Evolutionary conservation across 2,797 vertebrate genomes (phyloP), one percentile per base, ranked within the genome.

Genomic region (Pelochelys cantorii): DNA sequence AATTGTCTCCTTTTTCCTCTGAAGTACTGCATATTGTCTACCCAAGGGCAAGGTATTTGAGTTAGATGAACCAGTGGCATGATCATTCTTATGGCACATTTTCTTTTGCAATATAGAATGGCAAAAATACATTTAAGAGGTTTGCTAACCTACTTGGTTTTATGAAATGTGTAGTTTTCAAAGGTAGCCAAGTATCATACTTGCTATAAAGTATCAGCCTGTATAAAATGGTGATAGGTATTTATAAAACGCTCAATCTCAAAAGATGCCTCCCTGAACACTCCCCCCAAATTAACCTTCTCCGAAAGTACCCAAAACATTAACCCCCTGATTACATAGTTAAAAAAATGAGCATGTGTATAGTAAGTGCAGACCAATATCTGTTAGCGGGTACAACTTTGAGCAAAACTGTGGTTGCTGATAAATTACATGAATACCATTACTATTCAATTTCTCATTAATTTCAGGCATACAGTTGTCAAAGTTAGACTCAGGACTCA

Each of bases 1-100:
- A 93, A 86, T 87, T 68, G n/a, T 34, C 92, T 84, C 83, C 74
- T 37, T 71, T 94, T 94, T 88, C 80, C 89, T 94, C 78, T 85
- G 84, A 93, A 91, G 74, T 77, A 20, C 89, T 88, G 68, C 88
- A 81, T 80, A 92, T 92, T 93, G 86, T 74, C 25, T 92, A 83
- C 87, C 95, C 91, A 62, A 68, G 60, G 91, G 90, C 95, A 86
- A 65, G 71, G 37, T 42, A 71, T 23, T 95, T 92, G 42, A 68
- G 37, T 20, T 27, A 48, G 37, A 89, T 92, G 85, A 82, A 96
- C 74, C 88, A 85, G 42, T 92, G 93, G 0, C 0, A 78, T 93
- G 85, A 54, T 88, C 90, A 75, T 87, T 96, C 94, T 84, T 83
- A 42, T 90, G 23, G 15, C 83, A 55, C 88, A 93, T 90, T 71